Conservation (phyloP, 2,888 invertebrate species). For the Acleris cristana region DNA sequence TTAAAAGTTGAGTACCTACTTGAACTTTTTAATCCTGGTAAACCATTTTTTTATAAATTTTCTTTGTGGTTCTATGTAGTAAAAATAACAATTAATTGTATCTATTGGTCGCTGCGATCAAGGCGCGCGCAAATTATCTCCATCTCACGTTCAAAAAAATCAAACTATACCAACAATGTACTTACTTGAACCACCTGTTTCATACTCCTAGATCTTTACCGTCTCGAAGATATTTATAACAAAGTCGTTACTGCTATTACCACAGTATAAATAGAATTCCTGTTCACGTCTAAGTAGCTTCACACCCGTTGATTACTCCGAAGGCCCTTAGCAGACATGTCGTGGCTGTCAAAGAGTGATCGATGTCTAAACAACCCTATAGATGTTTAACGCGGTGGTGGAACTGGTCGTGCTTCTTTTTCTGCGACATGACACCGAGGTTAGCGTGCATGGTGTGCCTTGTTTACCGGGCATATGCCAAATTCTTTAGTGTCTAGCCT, state of each 20-base stretch:
- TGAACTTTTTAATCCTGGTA: too few relatives aligned
- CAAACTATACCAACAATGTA: too few relatives aligned
- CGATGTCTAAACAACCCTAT: slow-evolving; percentile 47
- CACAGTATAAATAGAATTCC: slow-evolving; percentile 32
- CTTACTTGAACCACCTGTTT: too few relatives aligned
- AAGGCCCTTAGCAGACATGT: slow-evolving; percentile 40
- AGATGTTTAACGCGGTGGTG: background rate
- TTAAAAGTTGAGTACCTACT: too few relatives aligned
- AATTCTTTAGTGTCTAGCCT: background rate
- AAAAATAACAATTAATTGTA: too few relatives aligned
- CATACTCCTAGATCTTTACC: background rate
- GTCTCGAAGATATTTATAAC: background rate
- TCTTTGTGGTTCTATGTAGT: too few relatives aligned
- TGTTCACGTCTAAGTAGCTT: slow-evolving; percentile 1
- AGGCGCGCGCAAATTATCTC: too few relatives aligned
- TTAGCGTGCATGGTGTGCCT: background rate
- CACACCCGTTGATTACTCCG: slow-evolving; percentile 17
- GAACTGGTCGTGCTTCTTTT: background rate
- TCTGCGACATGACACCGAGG: background rate
- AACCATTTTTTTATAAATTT: too few relatives aligned
- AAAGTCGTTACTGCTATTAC: slow-evolving; percentile 18
- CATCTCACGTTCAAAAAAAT: too few relatives aligned
- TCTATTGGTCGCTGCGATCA: too few relatives aligned
- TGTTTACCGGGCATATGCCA: background rate
- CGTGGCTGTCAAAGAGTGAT: slow-evolving; percentile 55